Percentiles rank a stretch among this genome's conserved stretches.
phyloP scores from a whole-genome alignment of 2,797 vertebrate species.

The Serranus cabrilla region DNA sequence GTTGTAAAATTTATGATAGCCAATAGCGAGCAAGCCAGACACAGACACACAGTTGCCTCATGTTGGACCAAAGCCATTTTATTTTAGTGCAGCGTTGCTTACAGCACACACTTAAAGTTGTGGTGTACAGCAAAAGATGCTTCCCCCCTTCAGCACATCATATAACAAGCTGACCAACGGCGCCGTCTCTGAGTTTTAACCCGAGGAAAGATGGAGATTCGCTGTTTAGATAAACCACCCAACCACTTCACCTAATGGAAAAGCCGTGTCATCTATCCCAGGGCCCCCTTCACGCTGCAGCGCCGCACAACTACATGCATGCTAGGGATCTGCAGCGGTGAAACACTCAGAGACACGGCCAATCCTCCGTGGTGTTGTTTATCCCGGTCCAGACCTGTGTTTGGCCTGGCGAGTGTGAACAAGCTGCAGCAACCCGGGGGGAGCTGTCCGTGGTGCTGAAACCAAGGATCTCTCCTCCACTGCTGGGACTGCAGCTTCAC shows the following conservation, averaged over 20 bases:
- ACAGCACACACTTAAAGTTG: not conserved
- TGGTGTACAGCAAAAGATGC: not conserved
- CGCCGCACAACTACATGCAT: not conserved
- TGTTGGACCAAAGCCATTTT: not conserved
- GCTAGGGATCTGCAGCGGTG: not conserved
- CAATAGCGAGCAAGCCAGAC: too few relatives aligned
- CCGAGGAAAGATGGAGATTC: slow-evolving; percentile 17
- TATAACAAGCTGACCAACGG: not conserved
- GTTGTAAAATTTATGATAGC: too few relatives aligned
- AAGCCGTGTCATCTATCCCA: slow-evolving; percentile 48
- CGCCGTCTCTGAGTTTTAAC: not conserved
- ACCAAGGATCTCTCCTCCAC: slow-evolving; percentile 11
- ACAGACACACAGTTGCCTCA: not conserved
- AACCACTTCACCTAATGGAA: slow-evolving; percentile 58
- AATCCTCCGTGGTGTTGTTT: slow-evolving; percentile 35
- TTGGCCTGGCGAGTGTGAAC: slow-evolving; percentile 53
- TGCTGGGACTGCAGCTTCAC: slow-evolving; percentile 10
- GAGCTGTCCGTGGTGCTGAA: slow-evolving; percentile 76
- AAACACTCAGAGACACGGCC: slow-evolving; percentile 22
- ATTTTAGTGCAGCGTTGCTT: not conserved
- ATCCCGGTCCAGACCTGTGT: slow-evolving; percentile 46
- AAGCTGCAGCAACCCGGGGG: slow-evolving; percentile 42
- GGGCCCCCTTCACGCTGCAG: not conserved
- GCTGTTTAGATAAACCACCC: slow-evolving; percentile 29
- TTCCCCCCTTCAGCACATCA: not conserved